Percentiles rank a stretch among this genome's conserved stretches.
Evolutionary conservation across 2,888 invertebrate species (phyloP).

Genomic region (Caradrina kadenii): DNA sequence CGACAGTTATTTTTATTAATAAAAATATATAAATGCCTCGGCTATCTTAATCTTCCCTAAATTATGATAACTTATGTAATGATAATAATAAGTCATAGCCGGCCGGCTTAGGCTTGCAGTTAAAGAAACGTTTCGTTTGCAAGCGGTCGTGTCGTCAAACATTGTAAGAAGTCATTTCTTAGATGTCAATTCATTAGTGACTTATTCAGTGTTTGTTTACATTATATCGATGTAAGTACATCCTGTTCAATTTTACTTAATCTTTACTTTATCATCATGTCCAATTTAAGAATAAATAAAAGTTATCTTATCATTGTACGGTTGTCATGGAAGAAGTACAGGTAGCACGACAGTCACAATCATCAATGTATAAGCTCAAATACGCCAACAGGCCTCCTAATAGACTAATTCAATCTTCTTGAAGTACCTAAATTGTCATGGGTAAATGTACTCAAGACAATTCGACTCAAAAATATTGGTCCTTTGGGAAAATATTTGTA

Average conservation of each 20-base stretch:
- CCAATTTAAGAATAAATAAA: not conserved
- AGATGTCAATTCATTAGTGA: not conserved
- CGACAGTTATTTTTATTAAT: not conserved
- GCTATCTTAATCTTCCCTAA: conserved; percentile 7
- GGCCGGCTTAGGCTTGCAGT: conserved; percentile 2
- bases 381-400: not conserved
- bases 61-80: conserved; percentile 26
- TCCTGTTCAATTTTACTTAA: not conserved
- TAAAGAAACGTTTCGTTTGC: not conserved
- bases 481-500: not conserved
- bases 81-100: not conserved
- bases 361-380: not conserved
- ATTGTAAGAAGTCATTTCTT: not conserved
- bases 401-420: not conserved
- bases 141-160: conserved; percentile 1
- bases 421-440: not conserved
- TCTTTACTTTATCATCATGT: not conserved
- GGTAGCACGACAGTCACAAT: not conserved
- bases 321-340: not conserved
- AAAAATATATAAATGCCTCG: not conserved
- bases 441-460: not conserved
- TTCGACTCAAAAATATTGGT: not conserved
- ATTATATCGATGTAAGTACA: conserved; percentile 21
- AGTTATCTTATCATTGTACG: not conserved
- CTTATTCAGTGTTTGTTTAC: not conserved